Base-by-base conservation (phyloP, 2,113 vertebrate species). In the Tachysurus fulvidraco region DNA sequence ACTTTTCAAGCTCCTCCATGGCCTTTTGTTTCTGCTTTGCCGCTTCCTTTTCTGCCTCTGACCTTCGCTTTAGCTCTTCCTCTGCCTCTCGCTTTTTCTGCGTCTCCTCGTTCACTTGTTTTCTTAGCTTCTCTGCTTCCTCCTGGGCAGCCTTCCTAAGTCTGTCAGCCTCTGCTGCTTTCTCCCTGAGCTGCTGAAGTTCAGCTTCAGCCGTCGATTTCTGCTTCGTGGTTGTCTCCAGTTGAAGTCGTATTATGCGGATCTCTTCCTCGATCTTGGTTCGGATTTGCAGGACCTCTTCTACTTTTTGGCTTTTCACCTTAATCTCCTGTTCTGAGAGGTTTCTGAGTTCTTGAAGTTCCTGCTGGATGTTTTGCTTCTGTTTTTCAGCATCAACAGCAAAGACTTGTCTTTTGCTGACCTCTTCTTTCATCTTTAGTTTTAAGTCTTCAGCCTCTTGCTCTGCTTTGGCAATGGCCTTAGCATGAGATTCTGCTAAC, bases 221-320 rank as follows among this genome's bases (percentile, higher is more conserved):
- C 93, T 99, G 98, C 81, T 91, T 95, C 89, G 95, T 94, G 0
- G 97, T 96, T 0, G 93, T 93, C 88, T 98, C 95, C 54, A 99
- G 92, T 93, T 99, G 98, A 11, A 99, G 54, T 11, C 98, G 95
- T 52, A 99, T 96, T 0, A 97, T 93, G 1, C 93, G 96, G 90
- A 99, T 99, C 88, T 99, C 98, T 87, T 99, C 97, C 89, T 99
- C 97, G 0, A 99, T 97, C 57, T 94, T 96, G 82, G 93, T 95
- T 9, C 96, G 97, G 90, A 94, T 97, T 62, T 94, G 81, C 0
- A 98, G 95, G 0, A 96, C 97, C 46, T 97, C 97, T 73, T 99
- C 97, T 0, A 96, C 96, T 90, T 97, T 94, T 82, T 94, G 95
- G 13, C 91, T 95, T 93, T 98, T 99, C 84, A 96, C 93, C 87